A percentile compares a stretch with the other conserved stretches of the same genome.
Evolutionary conservation across 2,888 invertebrate species (phyloP).

Genomic region (Lathronympha strigana): DNA sequence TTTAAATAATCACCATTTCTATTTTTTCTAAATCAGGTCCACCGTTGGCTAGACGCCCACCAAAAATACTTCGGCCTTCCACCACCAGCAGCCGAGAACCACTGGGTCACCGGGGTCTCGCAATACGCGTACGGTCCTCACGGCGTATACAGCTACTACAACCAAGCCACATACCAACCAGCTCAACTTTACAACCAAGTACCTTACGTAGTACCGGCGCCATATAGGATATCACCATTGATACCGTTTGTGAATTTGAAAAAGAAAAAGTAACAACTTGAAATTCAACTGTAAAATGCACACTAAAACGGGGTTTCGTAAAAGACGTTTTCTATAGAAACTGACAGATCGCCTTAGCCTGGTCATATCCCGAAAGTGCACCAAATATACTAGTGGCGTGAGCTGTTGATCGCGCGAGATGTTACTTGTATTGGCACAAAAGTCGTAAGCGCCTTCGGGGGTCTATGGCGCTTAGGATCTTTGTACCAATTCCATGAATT

Average conservation of each 20-base stretch:
- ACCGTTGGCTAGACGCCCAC: conserved; percentile 21
- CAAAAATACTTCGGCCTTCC: conserved; percentile 18
- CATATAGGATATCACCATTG: conserved; percentile 6
- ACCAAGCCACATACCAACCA: neutral
- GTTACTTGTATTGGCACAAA: no score
- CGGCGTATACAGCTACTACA: conserved; percentile 6
- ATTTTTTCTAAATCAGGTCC: neutral
- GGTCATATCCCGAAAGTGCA: no score
- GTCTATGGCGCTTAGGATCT: no score
- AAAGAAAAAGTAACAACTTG: neutral
- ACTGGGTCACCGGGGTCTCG: neutral
- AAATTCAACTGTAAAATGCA: no score
- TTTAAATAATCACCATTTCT: neutral
- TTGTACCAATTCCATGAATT: no score
- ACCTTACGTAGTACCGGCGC: neutral
- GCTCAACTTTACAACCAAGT: neutral
- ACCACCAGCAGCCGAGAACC: neutral
- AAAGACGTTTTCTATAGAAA: no score
- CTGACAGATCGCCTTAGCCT: no score
- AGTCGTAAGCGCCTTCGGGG: no score
- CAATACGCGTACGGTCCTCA: neutral
- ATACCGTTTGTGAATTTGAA: neutral
- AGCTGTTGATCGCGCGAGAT: no score
- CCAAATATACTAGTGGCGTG: no score
- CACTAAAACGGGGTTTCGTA: no score